Percentiles rank a stretch among this genome's conserved stretches.
phyloP scores from a whole-genome alignment of 2,113 vertebrate genomes.

The Tamias sibiricus region DNA sequence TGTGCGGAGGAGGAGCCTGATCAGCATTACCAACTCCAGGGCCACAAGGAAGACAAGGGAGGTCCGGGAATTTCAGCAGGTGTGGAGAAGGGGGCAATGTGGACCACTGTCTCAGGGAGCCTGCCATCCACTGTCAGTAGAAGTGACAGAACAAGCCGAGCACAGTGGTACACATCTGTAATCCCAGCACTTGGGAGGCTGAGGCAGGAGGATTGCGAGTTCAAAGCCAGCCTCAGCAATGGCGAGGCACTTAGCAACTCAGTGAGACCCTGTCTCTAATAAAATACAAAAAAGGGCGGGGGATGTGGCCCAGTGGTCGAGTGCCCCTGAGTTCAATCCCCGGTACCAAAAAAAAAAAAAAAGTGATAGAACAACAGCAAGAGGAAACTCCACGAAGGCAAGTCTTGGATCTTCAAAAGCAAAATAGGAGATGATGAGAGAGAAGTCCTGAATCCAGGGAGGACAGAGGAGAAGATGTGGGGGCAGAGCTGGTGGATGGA shows the following conservation, averaged over 20 bases:
- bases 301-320: no score
- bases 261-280: no score
- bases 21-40: not conserved
- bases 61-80: not conserved
- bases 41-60: not conserved
- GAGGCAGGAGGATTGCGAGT: no score
- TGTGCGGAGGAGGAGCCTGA: not conserved
- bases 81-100: not conserved
- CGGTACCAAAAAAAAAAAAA: no score
- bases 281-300: no score
- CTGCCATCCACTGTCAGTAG: no score
- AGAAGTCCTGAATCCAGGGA: not conserved
- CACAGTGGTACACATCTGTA: no score
- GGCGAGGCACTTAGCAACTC: no score
- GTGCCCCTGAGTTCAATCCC: no score
- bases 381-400: not conserved
- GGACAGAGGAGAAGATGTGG: not conserved
- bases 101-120: not conserved
- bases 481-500: not conserved
- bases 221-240: no score
- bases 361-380: no score
- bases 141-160: not conserved
- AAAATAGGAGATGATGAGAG: not conserved
- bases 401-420: not conserved
- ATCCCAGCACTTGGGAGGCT: no score